These are phyloP conservation scores for Poecilia latipinna DNA, from an alignment of 2,113 vertebrate species.

Conservation along the genomic window DNA sequence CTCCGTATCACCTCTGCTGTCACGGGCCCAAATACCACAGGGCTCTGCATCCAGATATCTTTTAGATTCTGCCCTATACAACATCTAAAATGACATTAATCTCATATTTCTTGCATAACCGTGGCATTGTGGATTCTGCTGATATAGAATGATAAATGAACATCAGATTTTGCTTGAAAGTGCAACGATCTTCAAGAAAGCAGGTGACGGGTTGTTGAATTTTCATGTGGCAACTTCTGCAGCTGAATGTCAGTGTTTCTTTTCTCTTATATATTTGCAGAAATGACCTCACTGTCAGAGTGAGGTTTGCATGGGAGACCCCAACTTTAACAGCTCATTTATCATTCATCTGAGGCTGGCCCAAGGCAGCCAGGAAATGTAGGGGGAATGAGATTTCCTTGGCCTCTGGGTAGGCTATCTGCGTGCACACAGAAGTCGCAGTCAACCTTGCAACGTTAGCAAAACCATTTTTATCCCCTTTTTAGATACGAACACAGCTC, in stretches of 20 bases:
- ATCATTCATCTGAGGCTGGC: constrained; percentile 65
- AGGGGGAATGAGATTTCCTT: constrained; percentile 65
- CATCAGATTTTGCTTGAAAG: constrained; percentile 13
- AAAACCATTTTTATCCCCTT: constrained; percentile 50
- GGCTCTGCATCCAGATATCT: neutral
- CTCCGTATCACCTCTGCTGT: too few relatives aligned
- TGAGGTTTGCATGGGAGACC: constrained; percentile 42
- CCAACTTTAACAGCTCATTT: constrained; percentile 58
- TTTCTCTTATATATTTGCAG: constrained; percentile 26
- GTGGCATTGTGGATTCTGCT: constrained; percentile 50
- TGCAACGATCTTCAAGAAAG: constrained; percentile 18
- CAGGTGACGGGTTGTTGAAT: neutral
- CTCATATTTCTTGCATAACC: constrained; percentile 52
- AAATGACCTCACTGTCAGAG: constrained; percentile 26
- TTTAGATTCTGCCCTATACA: constrained; percentile 27
- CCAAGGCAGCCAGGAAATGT: constrained; percentile 50
- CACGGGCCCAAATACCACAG: too few relatives aligned
- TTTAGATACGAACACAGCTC: constrained; percentile 47
- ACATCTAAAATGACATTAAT: constrained; percentile 36
- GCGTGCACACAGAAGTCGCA: constrained; percentile 33
- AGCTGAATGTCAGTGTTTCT: constrained; percentile 4
- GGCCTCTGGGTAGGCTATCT: constrained; percentile 54
- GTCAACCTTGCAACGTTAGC: constrained; percentile 38
- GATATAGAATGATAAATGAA: constrained; percentile 17
- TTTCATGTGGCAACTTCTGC: neutral